phyloP scores from a whole-genome alignment of 2,888 invertebrate genomes.

The Sinodicranocentrus sp. region DNA sequence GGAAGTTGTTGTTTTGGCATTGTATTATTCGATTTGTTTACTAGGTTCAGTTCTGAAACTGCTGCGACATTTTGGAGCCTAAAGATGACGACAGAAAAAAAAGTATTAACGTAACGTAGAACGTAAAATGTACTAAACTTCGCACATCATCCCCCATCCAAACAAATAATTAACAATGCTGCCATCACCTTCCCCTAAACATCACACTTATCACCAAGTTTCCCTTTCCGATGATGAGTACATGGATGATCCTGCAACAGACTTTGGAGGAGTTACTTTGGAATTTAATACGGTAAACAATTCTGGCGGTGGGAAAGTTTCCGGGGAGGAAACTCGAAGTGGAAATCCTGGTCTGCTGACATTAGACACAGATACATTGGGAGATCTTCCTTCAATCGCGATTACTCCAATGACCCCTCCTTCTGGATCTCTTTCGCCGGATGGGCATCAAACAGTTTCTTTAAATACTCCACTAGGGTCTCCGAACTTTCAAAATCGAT shows the following conservation, averaged over 20 bases:
- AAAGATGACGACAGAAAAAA: no score
- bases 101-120: no score
- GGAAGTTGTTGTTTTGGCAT: no score
- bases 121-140: no score
- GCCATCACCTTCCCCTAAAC: slow-evolving; percentile 58
- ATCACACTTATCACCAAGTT: slow-evolving; percentile 61
- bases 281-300: slow-evolving; percentile 74
- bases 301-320: background rate
- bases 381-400: slow-evolving; percentile 70
- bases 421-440: slow-evolving; percentile 69
- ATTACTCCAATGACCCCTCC: slow-evolving; percentile 75
- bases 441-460: slow-evolving; percentile 72
- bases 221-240: slow-evolving; percentile 73
- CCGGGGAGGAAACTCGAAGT: background rate
- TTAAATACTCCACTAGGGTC: slow-evolving; percentile 69
- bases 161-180: no score
- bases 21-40: no score
- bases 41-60: no score
- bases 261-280: slow-evolving; percentile 77
- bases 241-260: slow-evolving; percentile 71
- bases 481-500: slow-evolving; percentile 42
- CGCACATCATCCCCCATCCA: no score
- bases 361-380: slow-evolving; percentile 29
- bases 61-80: no score
- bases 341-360: slow-evolving; percentile 22